Percentiles rank a stretch among this genome's conserved stretches.
phyloP scores from a whole-genome alignment of 2,113 vertebrate genomes.

The Nothoprocta perdicaria region DNA sequence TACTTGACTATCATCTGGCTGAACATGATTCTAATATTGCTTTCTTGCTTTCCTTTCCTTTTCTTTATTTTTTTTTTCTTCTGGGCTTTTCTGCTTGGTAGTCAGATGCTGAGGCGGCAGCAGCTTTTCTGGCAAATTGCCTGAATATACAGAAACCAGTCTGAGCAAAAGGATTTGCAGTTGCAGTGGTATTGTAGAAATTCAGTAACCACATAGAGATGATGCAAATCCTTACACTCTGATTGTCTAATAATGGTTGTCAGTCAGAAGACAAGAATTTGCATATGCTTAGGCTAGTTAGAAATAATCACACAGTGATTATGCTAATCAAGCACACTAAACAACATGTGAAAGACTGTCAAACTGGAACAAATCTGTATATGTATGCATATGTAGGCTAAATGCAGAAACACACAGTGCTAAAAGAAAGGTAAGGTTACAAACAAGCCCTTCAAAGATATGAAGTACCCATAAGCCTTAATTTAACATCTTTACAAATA shows the following conservation, averaged over 20 bases:
- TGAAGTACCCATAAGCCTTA: neutral
- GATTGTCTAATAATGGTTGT: slow-evolving; percentile 67
- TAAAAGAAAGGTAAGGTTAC: neutral
- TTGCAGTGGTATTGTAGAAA: slow-evolving; percentile 26
- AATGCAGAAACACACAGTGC: neutral
- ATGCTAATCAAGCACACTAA: slow-evolving; percentile 56
- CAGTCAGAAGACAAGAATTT: slow-evolving; percentile 67
- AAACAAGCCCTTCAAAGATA: neutral
- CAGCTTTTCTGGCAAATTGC: slow-evolving; percentile 29
- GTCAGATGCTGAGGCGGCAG: slow-evolving; percentile 47
- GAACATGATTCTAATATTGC: neutral
- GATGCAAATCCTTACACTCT: slow-evolving; percentile 62
- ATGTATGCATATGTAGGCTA: neutral
- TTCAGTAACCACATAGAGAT: slow-evolving; percentile 51
- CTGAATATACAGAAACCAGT: slow-evolving; percentile 53
- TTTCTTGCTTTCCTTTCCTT: neutral
- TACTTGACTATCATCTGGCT: neutral
- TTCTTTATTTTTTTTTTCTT: neutral
- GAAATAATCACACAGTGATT: slow-evolving; percentile 60
- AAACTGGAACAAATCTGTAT: slow-evolving; percentile 52
- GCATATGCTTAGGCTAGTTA: slow-evolving; percentile 54
- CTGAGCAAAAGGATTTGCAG: slow-evolving; percentile 53
- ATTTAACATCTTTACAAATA: neutral
- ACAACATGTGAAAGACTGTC: slow-evolving; percentile 47
- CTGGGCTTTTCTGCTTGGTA: slow-evolving; percentile 21